phyloP scores from a whole-genome alignment of 2,113 vertebrate genomes.

The Myodes glareolus region DNA sequence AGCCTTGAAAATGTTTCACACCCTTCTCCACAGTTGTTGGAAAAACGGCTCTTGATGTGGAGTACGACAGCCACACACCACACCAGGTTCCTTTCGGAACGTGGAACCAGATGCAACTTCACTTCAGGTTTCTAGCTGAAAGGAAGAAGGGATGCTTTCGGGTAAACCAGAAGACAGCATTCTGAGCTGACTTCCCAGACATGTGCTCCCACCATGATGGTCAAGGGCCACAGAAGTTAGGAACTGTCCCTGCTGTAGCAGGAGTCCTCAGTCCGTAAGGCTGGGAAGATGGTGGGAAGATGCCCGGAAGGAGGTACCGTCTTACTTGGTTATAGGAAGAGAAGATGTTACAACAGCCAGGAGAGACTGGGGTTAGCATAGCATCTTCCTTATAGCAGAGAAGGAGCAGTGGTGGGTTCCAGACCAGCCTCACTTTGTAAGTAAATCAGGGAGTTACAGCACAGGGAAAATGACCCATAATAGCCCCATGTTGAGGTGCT shows the following conservation, averaged over 20 bases:
- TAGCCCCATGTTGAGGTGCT: background rate
- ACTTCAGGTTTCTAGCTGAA: background rate
- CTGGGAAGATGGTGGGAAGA: background rate
- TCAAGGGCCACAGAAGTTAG: too few species aligned
- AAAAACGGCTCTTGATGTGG: background rate
- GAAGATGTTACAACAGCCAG: background rate
- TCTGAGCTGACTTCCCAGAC: background rate
- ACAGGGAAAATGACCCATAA: background rate
- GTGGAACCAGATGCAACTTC: too few species aligned
- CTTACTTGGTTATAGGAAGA: background rate
- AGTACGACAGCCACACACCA: too few species aligned
- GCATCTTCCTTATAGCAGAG: rapidly evolving
- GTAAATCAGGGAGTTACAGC: background rate
- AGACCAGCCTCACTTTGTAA: background rate
- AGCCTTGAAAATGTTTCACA: background rate
- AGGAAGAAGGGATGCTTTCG: too few species aligned
- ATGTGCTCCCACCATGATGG: rapidly evolving
- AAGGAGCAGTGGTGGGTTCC: too few species aligned
- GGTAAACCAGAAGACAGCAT: background rate
- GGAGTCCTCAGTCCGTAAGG: background rate
- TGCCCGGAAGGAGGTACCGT: background rate
- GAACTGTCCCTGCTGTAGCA: too few species aligned
- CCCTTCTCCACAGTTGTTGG: background rate
- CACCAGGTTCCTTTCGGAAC: background rate
- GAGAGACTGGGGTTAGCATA: background rate